Percentiles rank a stretch among this genome's conserved stretches.
Conservation (phyloP, 2,113 vertebrate species). For the Bostrychus sinensis region DNA sequence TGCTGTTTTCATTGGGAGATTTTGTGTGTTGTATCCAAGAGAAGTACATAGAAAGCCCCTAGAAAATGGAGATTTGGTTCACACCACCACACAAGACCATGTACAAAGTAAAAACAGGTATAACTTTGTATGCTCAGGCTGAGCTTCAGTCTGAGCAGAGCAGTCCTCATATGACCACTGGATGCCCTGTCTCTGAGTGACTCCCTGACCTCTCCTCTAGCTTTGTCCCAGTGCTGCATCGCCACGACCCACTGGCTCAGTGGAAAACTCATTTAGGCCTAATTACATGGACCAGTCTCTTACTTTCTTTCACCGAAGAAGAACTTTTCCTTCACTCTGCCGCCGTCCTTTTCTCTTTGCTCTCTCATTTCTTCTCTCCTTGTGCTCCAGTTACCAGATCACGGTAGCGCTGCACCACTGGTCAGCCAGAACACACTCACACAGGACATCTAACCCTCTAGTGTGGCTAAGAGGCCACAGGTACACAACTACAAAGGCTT, state of each 20-base stretch:
- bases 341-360: constrained; percentile 64
- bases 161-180: constrained; percentile 41
- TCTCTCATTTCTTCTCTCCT: constrained; percentile 72
- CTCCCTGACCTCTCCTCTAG: constrained; percentile 59
- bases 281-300: constrained; percentile 80
- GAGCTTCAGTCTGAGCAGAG: no score
- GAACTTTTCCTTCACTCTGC: constrained; percentile 54
- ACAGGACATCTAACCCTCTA: constrained; percentile 84
- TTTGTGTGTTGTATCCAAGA: no score
- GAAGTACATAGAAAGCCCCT: no score
- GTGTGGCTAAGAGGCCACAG: constrained; percentile 80
- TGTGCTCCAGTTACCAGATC: constrained; percentile 85
- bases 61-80: no score
- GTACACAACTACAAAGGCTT: constrained; percentile 81
- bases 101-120: neutral
- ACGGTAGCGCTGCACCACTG: constrained; percentile 69
- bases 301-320: constrained; percentile 63
- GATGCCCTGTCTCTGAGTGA: constrained; percentile 35
- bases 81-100: no score
- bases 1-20: no score
- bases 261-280: constrained; percentile 93
- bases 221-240: constrained; percentile 74
- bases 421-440: constrained; percentile 69
- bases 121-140: neutral
- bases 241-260: constrained; percentile 73